Conservation (phyloP, 2,113 vertebrate genomes). For the Smithornis capensis region DNA sequence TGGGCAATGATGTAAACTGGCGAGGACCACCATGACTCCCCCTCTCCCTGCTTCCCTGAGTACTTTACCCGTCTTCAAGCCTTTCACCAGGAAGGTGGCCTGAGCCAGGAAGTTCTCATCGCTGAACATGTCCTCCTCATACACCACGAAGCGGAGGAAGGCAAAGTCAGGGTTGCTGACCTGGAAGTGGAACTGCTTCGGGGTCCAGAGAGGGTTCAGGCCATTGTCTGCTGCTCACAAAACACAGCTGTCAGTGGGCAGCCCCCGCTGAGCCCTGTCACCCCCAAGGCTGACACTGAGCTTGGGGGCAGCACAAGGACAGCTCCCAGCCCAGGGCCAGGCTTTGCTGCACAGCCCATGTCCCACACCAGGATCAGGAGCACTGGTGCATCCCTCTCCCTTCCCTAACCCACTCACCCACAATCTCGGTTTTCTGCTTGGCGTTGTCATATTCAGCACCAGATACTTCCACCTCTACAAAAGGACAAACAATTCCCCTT, state of each 20-base stretch:
- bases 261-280: neutral
- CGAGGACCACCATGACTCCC: neutral
- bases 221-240: constrained; percentile 88
- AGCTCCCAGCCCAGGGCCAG: neutral
- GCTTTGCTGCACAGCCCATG: neutral
- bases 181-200: constrained; percentile 89
- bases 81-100: constrained; percentile 91
- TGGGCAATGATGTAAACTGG: neutral
- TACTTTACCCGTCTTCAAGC: constrained; percentile 87
- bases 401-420: constrained; percentile 75
- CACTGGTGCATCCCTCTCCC: neutral
- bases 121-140: constrained; percentile 98
- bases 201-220: constrained; percentile 91
- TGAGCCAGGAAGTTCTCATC: constrained; percentile 98
- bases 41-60: rapidly evolving
- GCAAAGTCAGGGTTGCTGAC: constrained; percentile 91
- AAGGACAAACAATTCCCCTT: constrained; percentile 92
- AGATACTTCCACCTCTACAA: constrained; percentile 95
- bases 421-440: constrained; percentile 95
- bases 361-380: neutral
- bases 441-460: constrained; percentile 91
- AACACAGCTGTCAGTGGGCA: neutral
- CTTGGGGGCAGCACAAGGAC: rapidly evolving
- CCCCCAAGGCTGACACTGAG: neutral
- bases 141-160: constrained; percentile 95